Evolutionary conservation across 2,113 vertebrate genomes (phyloP), one percentile per base, ranked within the genome.

Genomic region (Etheostoma spectabile): DNA sequence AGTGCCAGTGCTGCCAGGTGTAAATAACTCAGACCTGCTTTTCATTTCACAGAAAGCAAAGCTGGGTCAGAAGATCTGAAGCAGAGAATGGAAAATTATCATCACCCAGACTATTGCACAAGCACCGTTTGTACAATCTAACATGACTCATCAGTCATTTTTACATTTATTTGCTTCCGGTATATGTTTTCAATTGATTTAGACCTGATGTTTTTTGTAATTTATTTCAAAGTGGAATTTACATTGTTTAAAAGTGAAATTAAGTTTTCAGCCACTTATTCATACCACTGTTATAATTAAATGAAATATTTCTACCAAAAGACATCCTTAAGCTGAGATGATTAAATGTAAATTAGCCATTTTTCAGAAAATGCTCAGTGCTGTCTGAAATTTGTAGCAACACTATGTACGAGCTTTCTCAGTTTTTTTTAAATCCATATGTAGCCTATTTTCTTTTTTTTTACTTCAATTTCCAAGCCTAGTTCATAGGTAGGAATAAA

Each of bases 11-110:
- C 72, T 83, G 60, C 77, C 46, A 30, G 27, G 42, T 85, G 79
- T 85, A 83, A 92, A 86, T 83, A 89, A 89, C 74, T 49, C 49
- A 15, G 51, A 74, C 64, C 24, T 64, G 52, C 59, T 94, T 78
- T 87, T 92, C 93, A 70, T 89, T 92, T 95, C 95, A 86, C 96
- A 98, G 97, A 99, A 99, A 98, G 97, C 97, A 91, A 99, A 99
- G 93, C 95, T 99, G 95, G 96, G 96, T 88, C 97, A 96, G 96
- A 98, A 99, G 95, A 97, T 96, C 81, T 98, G 89, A 94, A 68
- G 81, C 86, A 89, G 96, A 82, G 77, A 76, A 81, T 73, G 79
- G 86, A 86, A 90, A 90, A 88, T 79, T 13, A 79, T 84, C 79
- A 82, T 89, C 72, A 78, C 59, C 49, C 27, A 88, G 80, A 74